Percentiles rank a stretch among this genome's conserved stretches.
phyloP scores from a whole-genome alignment of 2,113 vertebrate species.

The Cairina moschata region DNA sequence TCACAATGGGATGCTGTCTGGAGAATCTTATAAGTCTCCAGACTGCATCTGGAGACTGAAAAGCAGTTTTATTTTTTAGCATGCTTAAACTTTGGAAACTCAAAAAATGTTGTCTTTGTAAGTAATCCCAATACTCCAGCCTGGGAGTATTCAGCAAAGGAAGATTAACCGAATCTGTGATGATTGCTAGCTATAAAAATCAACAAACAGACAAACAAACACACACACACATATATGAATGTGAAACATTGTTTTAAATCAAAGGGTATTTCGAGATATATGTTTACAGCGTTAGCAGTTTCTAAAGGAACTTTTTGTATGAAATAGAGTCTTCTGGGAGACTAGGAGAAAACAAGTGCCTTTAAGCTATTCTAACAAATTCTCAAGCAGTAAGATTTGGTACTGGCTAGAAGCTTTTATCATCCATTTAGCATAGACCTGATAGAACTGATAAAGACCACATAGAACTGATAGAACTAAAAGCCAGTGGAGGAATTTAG shows the following conservation, averaged over 20 bases:
- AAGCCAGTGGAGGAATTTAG: neutral
- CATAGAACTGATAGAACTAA: neutral
- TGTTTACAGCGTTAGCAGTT: neutral
- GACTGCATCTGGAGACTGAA: neutral
- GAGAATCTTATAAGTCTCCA: rapidly evolving
- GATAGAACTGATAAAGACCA: too few relatives aligned
- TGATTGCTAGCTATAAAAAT: neutral
- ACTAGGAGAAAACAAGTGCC: neutral
- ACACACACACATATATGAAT: neutral
- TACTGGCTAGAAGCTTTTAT: neutral
- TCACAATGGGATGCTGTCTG: neutral
- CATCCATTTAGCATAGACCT: neutral
- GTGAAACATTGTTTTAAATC: neutral
- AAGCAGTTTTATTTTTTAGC: neutral
- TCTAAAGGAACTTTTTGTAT: neutral
- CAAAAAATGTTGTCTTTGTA: neutral
- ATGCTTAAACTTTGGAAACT: neutral
- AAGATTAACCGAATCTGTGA: neutral
- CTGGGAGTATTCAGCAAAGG: neutral
- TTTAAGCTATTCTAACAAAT: neutral
- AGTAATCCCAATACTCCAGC: neutral
- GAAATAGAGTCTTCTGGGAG: neutral
- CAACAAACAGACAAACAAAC: neutral
- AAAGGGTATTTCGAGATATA: neutral
- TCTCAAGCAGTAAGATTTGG: neutral